Evolutionary conservation across 37 sponge, comb jelly and placozoan species (phyloP).

Genomic region (Agelas oroides): DNA sequence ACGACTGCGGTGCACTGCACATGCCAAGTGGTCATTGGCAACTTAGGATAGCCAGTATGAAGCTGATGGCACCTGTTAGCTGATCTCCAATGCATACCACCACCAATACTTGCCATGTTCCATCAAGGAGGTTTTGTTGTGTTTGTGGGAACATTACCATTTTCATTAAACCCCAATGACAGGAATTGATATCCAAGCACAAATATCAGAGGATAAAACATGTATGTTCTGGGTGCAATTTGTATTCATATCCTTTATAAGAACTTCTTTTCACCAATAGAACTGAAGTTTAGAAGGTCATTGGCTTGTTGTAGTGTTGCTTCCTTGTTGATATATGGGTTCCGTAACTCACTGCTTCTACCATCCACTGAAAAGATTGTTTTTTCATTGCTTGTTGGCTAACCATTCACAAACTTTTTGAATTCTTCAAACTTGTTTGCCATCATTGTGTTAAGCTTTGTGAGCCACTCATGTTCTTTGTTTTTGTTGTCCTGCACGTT

Average conservation of each 20-base stretch:
- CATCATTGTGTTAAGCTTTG: not conserved
- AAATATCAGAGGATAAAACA: slow-evolving; percentile 1
- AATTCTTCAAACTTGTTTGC: slow-evolving; percentile 28
- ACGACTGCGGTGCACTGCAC: not conserved
- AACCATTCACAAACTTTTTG: not conserved
- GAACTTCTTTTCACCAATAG: slow-evolving; percentile 5
- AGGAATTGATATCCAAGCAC: not conserved
- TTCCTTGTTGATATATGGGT: slow-evolving; percentile 14
- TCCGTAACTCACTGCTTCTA: not conserved
- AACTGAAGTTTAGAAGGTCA: slow-evolving; percentile 19
- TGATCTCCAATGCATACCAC: too few species aligned
- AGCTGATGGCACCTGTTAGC: too few species aligned
- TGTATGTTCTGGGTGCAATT: too few species aligned
- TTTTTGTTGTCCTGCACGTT: not conserved
- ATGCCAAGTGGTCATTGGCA: slow-evolving; percentile 28
- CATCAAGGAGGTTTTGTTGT: not conserved
- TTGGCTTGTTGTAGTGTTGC: not conserved
- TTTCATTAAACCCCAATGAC: slow-evolving; percentile 4
- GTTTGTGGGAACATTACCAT: not conserved
- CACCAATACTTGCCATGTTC: too few species aligned
- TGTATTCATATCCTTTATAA: not conserved
- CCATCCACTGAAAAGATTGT: not conserved
- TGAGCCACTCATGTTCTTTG: not conserved
- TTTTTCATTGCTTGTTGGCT: not conserved
- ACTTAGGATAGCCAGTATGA: too few species aligned